Evolutionary conservation across 2,888 invertebrate genomes (phyloP), one percentile per base, ranked within the genome.

Genomic region (Oegoconia quadripuncta): DNA sequence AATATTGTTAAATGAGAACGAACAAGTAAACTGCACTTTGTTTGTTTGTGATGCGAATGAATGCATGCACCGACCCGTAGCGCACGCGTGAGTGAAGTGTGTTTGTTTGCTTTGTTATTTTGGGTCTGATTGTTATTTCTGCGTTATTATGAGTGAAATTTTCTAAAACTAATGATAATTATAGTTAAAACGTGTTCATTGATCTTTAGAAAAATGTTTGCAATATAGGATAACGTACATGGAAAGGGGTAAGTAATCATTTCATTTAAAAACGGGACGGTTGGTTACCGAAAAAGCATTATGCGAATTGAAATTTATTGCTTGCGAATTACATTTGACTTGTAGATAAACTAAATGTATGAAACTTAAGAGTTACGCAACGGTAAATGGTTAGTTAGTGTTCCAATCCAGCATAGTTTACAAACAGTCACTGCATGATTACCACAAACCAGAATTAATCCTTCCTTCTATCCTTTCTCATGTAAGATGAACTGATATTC

Each of bases 211-310:
- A 43, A 42, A 29, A 45, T 50, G 47, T 25, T 31, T 16, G 39
- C 42, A 39, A 37, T 39, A 15, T 47, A 43, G 39, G 31, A 28
- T 33, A 11, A 23, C 6, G 7, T 15, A 9, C 22, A 30, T 33
- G 28, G 27, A 36, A 42, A 40, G 49, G 46, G 53, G 57, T 57
- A 53, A 50, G 57, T 52, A 8, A 9, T 22, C 8, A 22, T 47
- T 34, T 39, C 41, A 25, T 32, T 41, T 45, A 28, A 30, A 42
- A 50, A 52, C 46, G 46, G 53, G 40, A 50, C 50, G 48, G 50
- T 49, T 38, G 37, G 23, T 25, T 42, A 20, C 31, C 9, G n/a
- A 8, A 34, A 29, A 23, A 31, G 35, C 39, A 33, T 28, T 28
- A 5, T 2, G 38, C 38, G 38, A 42, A 42, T 17, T 38, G n/a